Percentiles rank a stretch among this genome's conserved stretches.
phyloP scores from a whole-genome alignment of 1,140 invertebrate genomes.

The Myzus persicae region DNA sequence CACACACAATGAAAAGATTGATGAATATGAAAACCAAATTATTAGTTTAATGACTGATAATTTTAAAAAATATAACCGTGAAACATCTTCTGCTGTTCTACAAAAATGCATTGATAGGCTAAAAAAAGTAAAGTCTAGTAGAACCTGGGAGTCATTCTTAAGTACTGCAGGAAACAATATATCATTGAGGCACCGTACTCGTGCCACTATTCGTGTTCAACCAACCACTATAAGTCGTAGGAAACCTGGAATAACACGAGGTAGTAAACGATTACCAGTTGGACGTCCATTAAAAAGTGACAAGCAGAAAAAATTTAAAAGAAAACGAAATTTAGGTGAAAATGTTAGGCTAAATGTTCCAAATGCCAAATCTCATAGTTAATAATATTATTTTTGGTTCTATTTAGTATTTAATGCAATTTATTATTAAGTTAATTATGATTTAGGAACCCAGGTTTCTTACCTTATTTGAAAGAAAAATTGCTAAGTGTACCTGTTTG shows the following conservation, averaged over 20 bases:
- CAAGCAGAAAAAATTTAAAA: not conserved
- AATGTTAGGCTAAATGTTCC: not conserved
- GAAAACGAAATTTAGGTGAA: not conserved
- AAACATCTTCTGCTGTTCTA: not conserved
- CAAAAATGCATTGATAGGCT: not conserved
- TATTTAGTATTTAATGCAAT: too few species aligned
- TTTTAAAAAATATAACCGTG: not conserved
- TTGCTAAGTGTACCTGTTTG: too few species aligned
- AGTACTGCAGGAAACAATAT: not conserved
- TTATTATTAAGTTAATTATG: too few species aligned
- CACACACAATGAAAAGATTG: not conserved
- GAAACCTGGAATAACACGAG: not conserved
- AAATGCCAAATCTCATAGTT: not conserved
- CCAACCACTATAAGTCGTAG: not conserved
- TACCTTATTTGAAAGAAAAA: too few species aligned
- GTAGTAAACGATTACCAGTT: not conserved
- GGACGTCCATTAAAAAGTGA: not conserved
- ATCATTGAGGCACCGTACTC: not conserved
- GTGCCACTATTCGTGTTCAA: not conserved
- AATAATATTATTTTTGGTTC: not conserved
- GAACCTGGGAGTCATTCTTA: not conserved
- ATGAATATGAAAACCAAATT: not conserved
- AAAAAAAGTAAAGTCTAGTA: not conserved
- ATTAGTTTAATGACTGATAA: not conserved
- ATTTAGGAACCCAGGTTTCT: too few species aligned